A percentile compares a stretch with the other conserved stretches of the same genome.
These are phyloP conservation scores for Cheilosia impressa DNA, from an alignment of 2,888 invertebrate genomes.

Conservation along the genomic window DNA sequence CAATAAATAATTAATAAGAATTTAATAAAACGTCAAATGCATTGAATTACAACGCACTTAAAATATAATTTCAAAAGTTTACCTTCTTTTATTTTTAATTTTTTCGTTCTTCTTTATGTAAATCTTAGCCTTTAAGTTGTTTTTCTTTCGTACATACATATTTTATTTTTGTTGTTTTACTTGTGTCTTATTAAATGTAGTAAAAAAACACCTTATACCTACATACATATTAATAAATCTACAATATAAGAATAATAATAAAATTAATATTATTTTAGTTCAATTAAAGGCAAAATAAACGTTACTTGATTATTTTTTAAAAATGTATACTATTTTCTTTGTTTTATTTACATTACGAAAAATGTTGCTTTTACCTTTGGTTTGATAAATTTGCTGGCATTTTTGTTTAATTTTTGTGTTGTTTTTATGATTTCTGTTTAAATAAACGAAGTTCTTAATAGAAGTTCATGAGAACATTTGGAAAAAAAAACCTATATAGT, in stretches of 20 bases:
- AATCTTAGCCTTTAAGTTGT: constrained; percentile 38
- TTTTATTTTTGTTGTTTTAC: constrained; percentile 36
- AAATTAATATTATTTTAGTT: constrained; percentile 64
- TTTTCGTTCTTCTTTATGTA: constrained; percentile 39
- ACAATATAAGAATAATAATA: constrained; percentile 27
- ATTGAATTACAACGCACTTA: constrained; percentile 32
- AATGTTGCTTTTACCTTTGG: constrained; percentile 10
- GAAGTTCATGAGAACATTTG: too few relatives aligned
- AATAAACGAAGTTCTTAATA: neutral
- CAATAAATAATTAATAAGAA: constrained; percentile 26
- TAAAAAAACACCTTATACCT: constrained; percentile 32
- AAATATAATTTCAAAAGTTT: constrained; percentile 22
- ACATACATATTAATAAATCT: constrained; percentile 36
- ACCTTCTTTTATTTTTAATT: constrained; percentile 13
- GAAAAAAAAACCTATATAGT: too few relatives aligned
- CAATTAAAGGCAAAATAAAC: constrained; percentile 73
- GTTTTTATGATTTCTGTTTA: neutral
- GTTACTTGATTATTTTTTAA: constrained; percentile 71
- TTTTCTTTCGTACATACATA: constrained; percentile 43
- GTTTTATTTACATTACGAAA: constrained; percentile 28
- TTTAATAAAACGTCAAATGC: constrained; percentile 25
- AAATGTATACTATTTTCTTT: constrained; percentile 37
- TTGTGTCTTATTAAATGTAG: constrained; percentile 35
- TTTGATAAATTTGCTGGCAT: neutral
- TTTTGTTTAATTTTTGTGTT: neutral